These are phyloP conservation scores for Alosa sapidissima DNA, from an alignment of 2,797 vertebrate species.

Conservation along the genomic window DNA sequence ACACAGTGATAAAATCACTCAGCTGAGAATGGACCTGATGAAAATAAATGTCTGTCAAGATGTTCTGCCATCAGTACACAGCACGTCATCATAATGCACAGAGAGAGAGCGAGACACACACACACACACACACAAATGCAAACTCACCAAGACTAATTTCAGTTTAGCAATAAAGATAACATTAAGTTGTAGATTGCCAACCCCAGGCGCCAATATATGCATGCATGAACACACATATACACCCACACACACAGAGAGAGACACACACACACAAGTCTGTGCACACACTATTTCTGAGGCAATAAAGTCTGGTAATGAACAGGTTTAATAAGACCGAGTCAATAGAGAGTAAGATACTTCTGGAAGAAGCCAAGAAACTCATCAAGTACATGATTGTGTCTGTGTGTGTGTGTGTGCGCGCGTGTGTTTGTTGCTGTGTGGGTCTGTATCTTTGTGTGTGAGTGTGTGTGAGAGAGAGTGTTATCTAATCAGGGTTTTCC, in stretches of 20 bases:
- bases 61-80: conserved; percentile 22
- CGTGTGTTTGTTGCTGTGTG: not conserved
- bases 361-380: conserved; percentile 16
- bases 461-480: not conserved
- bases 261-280: not conserved
- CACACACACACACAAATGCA: not conserved
- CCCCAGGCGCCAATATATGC: not conserved
- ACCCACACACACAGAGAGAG: conserved; percentile 17
- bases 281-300: conserved; percentile 13
- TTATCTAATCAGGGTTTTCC: conserved; percentile 19
- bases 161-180: conserved; percentile 18
- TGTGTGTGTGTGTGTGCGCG: not conserved
- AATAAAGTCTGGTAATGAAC: conserved; percentile 21
- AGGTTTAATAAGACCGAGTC: conserved; percentile 18
- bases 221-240: not conserved
- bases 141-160: conserved; percentile 24
- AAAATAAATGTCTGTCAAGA: conserved; percentile 17
- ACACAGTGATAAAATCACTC: conserved; percentile 21
- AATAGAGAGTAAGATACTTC: conserved; percentile 18
- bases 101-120: not conserved
- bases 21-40: conserved; percentile 9
- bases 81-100: conserved; percentile 6
- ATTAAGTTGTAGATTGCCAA: conserved; percentile 18
- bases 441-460: not conserved
- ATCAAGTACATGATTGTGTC: not conserved